Base-by-base conservation (phyloP, 1,140 invertebrate species). In the Bombus huntii region DNA sequence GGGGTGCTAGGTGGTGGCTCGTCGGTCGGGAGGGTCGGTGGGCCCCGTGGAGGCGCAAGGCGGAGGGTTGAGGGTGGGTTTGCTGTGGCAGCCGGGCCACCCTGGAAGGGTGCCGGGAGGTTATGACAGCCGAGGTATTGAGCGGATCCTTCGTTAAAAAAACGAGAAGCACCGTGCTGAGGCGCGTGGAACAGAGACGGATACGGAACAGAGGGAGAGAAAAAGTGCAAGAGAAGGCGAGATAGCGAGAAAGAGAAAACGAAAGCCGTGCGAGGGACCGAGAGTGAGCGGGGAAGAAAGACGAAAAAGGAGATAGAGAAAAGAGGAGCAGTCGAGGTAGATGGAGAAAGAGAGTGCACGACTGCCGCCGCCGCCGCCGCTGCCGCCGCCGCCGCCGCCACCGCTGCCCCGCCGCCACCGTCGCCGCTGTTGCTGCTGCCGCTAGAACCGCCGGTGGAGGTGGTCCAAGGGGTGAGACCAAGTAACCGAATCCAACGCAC, bases 71-170 rank as follows among this genome's bases (percentile, higher is more conserved):
- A 87, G 84, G 86, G 85, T 89, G 83, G 84, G 85, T 86, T 81
- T 80, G 90, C 83, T 75, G 87, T 87, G 82, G 86, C 86, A 87
- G 79, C 86, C 85, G 90, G 83, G 81, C 87, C 85, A 91, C 91
- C 89, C 89, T 87, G 90, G 90, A 90, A 92, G 93, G 92, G 89
- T 90, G 92, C 89, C 92, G 93, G 92, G 92, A 94, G 94, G 94
- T 94, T 95, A 95, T 95, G 94, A 95, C 94, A 95, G 94, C 93
- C 94, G 93, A 95, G 94, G 94, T 95, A 94, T 95, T 94, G 94
- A 95, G 94, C 94, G 94, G 93, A 94, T 94, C 93, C 93, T 95
- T 95, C 94, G 94, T 95, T 94, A 94, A 94, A 94, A 93, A 94
- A 93, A 93, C 91, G 89, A 90, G 80, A 92, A 93, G 87, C 88